These are phyloP conservation scores for Heterodera filipjevi DNA, from an alignment of 2,888 invertebrate species.

Conservation along the genomic window DNA sequence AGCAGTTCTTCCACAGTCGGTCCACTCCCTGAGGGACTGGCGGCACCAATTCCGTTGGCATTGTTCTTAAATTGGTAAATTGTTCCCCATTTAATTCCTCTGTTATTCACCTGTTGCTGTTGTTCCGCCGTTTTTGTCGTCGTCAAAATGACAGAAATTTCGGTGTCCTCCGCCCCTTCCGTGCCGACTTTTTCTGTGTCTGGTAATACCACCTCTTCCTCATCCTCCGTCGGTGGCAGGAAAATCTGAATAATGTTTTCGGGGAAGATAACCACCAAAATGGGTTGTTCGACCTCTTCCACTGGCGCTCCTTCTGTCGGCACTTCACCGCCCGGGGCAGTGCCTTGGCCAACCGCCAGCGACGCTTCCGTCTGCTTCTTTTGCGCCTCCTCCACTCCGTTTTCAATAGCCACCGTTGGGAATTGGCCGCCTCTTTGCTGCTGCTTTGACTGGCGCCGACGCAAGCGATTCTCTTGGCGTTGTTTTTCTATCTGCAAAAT, in stretches of 20 bases:
- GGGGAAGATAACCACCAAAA: background rate
- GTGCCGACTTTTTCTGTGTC: background rate
- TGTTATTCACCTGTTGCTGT: background rate
- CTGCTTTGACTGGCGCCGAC: background rate
- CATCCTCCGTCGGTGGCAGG: background rate
- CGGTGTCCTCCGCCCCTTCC: background rate
- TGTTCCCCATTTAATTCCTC: too few species aligned
- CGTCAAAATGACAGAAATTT: background rate
- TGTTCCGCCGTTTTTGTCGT: background rate
- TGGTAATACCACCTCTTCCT: background rate
- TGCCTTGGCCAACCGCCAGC: background rate
- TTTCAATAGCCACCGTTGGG: background rate
- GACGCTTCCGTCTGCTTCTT: background rate
- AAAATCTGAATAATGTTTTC: background rate
- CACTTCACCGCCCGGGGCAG: background rate
- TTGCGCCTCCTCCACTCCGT: background rate
- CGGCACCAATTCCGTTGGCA: background rate
- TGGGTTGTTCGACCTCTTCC: background rate
- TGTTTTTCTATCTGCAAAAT: constrained; percentile 5
- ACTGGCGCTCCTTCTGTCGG: background rate
- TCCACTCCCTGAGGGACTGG: background rate
- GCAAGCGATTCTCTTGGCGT: background rate
- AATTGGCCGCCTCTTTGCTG: background rate
- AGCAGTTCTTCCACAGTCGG: background rate
- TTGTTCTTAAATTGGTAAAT: background rate